phyloP scores from a whole-genome alignment of 1,140 invertebrate species.

The Mercenaria mercenaria region DNA sequence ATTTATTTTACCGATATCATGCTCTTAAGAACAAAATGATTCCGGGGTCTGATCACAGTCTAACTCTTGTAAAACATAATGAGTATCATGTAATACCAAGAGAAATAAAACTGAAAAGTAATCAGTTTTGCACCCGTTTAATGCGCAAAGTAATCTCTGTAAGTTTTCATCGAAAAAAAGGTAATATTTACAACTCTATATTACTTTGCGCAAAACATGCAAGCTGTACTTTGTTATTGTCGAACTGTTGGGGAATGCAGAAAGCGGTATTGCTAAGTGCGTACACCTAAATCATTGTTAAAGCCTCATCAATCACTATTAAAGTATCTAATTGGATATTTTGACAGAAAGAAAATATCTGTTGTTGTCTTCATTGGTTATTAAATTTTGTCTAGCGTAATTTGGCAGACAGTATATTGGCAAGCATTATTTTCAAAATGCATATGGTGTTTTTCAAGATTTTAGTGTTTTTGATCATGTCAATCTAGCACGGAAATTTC shows the following conservation, averaged over 20 bases:
- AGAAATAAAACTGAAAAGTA: background rate
- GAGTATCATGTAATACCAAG: too few relatives aligned
- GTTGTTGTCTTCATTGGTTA: background rate
- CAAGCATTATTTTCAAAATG: too few relatives aligned
- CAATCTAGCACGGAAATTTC: too few relatives aligned
- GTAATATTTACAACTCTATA: background rate
- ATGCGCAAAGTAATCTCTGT: too few relatives aligned
- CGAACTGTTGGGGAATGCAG: background rate
- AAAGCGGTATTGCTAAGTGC: background rate
- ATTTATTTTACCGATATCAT: too few relatives aligned
- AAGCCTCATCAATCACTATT: background rate
- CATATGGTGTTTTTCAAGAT: too few relatives aligned
- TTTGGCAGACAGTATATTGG: too few relatives aligned
- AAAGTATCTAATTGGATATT: background rate
- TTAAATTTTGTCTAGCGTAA: background rate
- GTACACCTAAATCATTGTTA: background rate
- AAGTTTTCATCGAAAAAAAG: background rate
- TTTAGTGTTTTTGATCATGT: too few relatives aligned
- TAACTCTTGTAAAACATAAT: too few relatives aligned
- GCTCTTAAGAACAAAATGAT: too few relatives aligned
- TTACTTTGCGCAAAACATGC: too few relatives aligned
- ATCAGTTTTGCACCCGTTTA: background rate
- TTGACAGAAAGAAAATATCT: background rate
- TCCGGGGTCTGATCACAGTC: too few relatives aligned
- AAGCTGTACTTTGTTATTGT: background rate